These are phyloP conservation scores for Murina feae DNA, from an alignment of 2,113 vertebrate genomes.

Conservation along the genomic window DNA sequence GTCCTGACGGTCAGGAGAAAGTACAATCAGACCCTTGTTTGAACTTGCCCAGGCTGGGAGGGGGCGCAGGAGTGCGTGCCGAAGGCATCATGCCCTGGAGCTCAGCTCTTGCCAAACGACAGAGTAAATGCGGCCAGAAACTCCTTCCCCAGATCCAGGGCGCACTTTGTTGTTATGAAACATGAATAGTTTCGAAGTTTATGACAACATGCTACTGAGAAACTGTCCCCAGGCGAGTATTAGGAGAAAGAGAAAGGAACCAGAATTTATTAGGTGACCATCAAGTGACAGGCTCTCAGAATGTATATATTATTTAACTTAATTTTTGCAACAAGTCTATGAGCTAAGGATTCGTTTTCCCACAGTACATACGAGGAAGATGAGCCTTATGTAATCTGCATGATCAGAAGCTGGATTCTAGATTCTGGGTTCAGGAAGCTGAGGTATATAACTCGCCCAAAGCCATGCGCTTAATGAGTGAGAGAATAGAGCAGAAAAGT, in stretches of 20 bases:
- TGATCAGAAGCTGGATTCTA: neutral
- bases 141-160: neutral
- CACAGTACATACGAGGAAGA: neutral
- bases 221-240: neutral
- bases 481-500: neutral
- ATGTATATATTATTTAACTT: neutral
- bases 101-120: neutral
- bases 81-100: neutral
- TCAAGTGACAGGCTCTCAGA: neutral
- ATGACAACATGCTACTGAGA: accelerated
- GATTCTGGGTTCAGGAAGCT: neutral
- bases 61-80: neutral
- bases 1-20: neutral
- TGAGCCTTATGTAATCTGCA: neutral
- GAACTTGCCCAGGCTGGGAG: neutral
- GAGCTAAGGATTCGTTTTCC: neutral
- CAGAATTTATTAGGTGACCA: neutral
- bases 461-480: neutral
- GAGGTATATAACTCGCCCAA: neutral
- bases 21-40: neutral
- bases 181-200: neutral
- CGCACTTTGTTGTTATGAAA: neutral
- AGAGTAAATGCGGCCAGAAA: accelerated
- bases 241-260: neutral
- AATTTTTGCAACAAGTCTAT: neutral